Percentiles rank a stretch among this genome's conserved stretches.
Evolutionary conservation across 1,140 invertebrate genomes (phyloP).

Genomic region (Macrobrachium nipponense): DNA sequence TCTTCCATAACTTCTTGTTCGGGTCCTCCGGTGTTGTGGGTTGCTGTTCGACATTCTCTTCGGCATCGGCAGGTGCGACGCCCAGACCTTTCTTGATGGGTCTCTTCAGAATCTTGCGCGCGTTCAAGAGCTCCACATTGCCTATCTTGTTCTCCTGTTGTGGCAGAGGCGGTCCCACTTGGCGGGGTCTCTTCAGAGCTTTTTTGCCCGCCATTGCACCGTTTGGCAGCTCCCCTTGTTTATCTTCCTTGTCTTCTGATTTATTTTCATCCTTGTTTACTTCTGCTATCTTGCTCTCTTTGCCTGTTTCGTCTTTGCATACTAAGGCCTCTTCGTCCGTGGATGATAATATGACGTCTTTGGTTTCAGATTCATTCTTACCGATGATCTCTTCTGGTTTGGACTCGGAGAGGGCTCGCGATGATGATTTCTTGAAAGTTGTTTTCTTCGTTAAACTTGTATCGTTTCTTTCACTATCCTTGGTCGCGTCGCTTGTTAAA

Average conservation of each 20-base stretch:
- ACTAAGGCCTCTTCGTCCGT: background rate
- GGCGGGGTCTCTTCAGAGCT: conserved; percentile 47
- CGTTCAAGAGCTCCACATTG: conserved; percentile 48
- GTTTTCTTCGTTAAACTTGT: background rate
- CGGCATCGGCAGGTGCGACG: conserved; percentile 3
- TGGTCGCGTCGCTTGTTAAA: no score
- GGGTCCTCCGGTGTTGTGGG: conserved; percentile 9
- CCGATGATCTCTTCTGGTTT: background rate
- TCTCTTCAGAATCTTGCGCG: conserved; percentile 54
- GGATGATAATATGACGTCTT: background rate
- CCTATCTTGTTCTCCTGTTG: conserved; percentile 29
- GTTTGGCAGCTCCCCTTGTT: background rate
- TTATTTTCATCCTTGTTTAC: background rate
- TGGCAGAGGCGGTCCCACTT: conserved; percentile 24
- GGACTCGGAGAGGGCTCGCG: background rate
- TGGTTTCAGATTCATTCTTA: background rate
- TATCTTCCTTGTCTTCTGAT: background rate
- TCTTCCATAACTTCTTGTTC: conserved; percentile 45
- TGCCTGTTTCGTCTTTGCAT: conserved; percentile 3
- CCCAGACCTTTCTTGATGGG: conserved; percentile 23
- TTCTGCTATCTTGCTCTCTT: conserved; percentile 9
- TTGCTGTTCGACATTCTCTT: conserved; percentile 21
- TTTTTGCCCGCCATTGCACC: conserved; percentile 28
- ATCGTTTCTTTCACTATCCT: no score
- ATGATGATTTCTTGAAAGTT: background rate